These are phyloP conservation scores for Drosophila lowei DNA, from an alignment of 1,140 invertebrate genomes.

Conservation along the genomic window DNA sequence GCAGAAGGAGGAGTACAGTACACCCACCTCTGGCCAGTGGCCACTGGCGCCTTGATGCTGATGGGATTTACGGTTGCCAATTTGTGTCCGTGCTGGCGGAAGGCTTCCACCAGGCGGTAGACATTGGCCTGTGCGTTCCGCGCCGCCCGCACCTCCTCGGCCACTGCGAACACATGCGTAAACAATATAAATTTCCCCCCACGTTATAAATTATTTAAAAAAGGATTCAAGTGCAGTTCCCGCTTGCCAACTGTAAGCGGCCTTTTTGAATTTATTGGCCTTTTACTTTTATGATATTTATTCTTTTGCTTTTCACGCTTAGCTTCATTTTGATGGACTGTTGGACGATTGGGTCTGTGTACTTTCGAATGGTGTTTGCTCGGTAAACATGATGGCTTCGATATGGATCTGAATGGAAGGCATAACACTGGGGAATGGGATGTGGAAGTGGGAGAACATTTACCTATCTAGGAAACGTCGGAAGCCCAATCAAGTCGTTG, in stretches of 20 bases:
- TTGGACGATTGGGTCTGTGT: slow-evolving; percentile 14
- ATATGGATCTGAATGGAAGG: neutral
- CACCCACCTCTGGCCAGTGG: slow-evolving; percentile 80
- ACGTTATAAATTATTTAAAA: slow-evolving; percentile 81
- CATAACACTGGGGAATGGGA: neutral
- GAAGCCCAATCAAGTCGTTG: no score
- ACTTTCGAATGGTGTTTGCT: slow-evolving; percentile 21
- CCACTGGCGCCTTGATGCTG: slow-evolving; percentile 79
- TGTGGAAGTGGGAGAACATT: no score
- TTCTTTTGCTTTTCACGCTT: slow-evolving; percentile 51
- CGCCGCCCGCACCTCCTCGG: slow-evolving; percentile 65
- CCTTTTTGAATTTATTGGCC: slow-evolving; percentile 77
- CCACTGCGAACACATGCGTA: slow-evolving; percentile 75
- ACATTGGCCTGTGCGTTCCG: slow-evolving; percentile 76
- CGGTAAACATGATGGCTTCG: slow-evolving; percentile 9
- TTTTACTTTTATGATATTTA: slow-evolving; percentile 75
- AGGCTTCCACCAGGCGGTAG: slow-evolving; percentile 84
- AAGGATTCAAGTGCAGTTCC: slow-evolving; percentile 46
- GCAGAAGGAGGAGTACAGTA: neutral
- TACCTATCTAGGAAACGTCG: no score
- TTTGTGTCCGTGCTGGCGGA: slow-evolving; percentile 84
- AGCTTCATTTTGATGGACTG: slow-evolving; percentile 28
- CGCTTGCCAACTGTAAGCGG: slow-evolving; percentile 32
- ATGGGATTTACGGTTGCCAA: slow-evolving; percentile 85
- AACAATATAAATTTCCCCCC: slow-evolving; percentile 72